Base-by-base conservation (phyloP, 2,113 vertebrate genomes). In the Loxodonta africana region DNA sequence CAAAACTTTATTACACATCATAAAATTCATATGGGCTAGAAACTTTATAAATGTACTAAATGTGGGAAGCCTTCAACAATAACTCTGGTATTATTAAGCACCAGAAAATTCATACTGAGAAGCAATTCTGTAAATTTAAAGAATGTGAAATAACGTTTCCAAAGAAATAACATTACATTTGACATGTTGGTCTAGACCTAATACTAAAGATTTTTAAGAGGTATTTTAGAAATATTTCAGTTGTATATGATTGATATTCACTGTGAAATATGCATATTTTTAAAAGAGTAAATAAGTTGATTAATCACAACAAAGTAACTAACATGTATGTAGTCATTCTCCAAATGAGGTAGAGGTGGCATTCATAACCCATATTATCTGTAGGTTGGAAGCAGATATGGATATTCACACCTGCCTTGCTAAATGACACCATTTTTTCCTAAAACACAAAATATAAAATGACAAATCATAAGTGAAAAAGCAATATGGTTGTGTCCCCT, bases 381-480 rank as follows among this genome's bases (percentile, higher is more conserved):
- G n/a, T 57, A 30, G 30, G 2, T 44, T 78, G 26, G 18, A 83
- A 92, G 7, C 74, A 30, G 60, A 89, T 74, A 51, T 30, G 21
- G 18, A 46, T 74, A 46, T 73, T 86, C 63, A 48, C 30, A 65
- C 14, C 21, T 18, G 9, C 21, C 28, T 77, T 93, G 46, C 44
- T 95, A 65, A 91, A n/a, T 80, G 30, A 63, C 8, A 77, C 5
- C 0, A 87, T 94, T 92, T 90, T 30, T 17, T 20, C 33, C 44
- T 85, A 86, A 95, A 96, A 65, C 30, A 44, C 20, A 88, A 89
- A 88, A 44, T 30, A 21, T 67, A 53, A 83, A 92, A 87, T 57
- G 25, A 90, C 18, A 90, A 81, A 67, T 62, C 69, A 20, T 77
- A 91, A 84, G 28, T 87, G 63, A 87, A 60, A 71, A 37, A 62